Base-by-base conservation (phyloP, 2,888 invertebrate genomes). In the Macrophya annulata region DNA sequence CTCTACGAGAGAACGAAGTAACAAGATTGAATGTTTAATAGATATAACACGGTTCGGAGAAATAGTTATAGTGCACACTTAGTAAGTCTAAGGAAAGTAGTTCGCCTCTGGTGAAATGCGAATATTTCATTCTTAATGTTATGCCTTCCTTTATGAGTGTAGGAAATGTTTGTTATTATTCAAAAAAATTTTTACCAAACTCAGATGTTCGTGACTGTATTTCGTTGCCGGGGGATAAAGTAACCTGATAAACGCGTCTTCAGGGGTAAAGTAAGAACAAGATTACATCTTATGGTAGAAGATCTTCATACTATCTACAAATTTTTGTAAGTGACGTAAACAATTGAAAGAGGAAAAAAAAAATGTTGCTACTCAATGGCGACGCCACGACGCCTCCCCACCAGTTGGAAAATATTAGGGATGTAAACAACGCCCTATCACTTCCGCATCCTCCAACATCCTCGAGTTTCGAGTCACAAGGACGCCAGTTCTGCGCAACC, bases 381-480 rank as follows among this genome's bases (percentile, higher is more conserved):
- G 77, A 77, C 77, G 8, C 31, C 37, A 77, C 25, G 77, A 55
- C 48, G 77, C 31, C 31, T 1, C 77, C 77, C 77, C 77, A 17
- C 55, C 77, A 37, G 77, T 55, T 21, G 77, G 25, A 55, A 43
- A 55, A 51, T 21, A 77, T 48, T 25, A 25, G 77, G 51, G 51
- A 55, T 55, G 77, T 77, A 55, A 77, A 77, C 77, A 55, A 25
- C 77, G 48, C 51, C 25, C 51, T 45, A 74, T 45, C 48, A 55
- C 51, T 31, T 77, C 55, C 40, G 55, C 55, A 43, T 77, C 31
- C 55, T 77, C 55, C 77, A 77, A 55, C 25, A 74, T 51, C n/a
- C 51, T 55, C 17, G 37, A 55, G 55, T 17, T 12, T 77, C 31
- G 31, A 48, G 48, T 77, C 25, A 51, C 51, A 4, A 77, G 43